Conservation (phyloP, 2,113 vertebrate genomes). For the Arothron firmamentum region DNA sequence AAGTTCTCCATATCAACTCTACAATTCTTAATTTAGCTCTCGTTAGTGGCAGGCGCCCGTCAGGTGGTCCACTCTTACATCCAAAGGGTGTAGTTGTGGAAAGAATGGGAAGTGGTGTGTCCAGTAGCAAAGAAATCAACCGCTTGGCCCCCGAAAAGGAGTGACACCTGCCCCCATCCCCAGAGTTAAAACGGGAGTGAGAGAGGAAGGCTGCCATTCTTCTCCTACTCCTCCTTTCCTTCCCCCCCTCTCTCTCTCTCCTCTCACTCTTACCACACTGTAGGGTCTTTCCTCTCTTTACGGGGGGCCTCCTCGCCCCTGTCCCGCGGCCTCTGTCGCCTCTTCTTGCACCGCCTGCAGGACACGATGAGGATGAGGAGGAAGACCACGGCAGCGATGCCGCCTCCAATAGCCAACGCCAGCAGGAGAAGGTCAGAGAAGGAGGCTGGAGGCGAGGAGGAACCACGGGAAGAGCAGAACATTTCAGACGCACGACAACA, state of each 20-base stretch:
- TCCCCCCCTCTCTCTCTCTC: slow-evolving; percentile 14
- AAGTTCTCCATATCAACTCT: slow-evolving; percentile 35
- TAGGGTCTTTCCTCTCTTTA: slow-evolving; percentile 69
- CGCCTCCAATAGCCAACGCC: slow-evolving; percentile 78
- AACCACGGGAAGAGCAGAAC: not conserved
- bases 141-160: slow-evolving; percentile 30
- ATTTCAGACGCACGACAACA: too few relatives aligned
- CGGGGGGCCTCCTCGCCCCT: slow-evolving; percentile 58
- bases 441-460: slow-evolving; percentile 65
- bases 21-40: slow-evolving; percentile 29
- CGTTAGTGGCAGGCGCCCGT: slow-evolving; percentile 29
- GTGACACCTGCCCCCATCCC: slow-evolving; percentile 38
- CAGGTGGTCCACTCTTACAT: slow-evolving; percentile 29
- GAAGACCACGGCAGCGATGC: slow-evolving; percentile 76
- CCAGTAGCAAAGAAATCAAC: slow-evolving; percentile 36
- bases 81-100: slow-evolving; percentile 37
- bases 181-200: slow-evolving; percentile 33
- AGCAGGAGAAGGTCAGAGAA: slow-evolving; percentile 87
- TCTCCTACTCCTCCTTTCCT: slow-evolving; percentile 13
- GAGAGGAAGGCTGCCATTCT: slow-evolving; percentile 25
- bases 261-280: slow-evolving; percentile 77
- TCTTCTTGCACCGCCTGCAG: slow-evolving; percentile 73
- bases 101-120: slow-evolving; percentile 40
- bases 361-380: slow-evolving; percentile 70
- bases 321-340: slow-evolving; percentile 42